These are phyloP conservation scores for Drosophila paulistorum DNA, from an alignment of 1,140 invertebrate species.

Conservation along the genomic window DNA sequence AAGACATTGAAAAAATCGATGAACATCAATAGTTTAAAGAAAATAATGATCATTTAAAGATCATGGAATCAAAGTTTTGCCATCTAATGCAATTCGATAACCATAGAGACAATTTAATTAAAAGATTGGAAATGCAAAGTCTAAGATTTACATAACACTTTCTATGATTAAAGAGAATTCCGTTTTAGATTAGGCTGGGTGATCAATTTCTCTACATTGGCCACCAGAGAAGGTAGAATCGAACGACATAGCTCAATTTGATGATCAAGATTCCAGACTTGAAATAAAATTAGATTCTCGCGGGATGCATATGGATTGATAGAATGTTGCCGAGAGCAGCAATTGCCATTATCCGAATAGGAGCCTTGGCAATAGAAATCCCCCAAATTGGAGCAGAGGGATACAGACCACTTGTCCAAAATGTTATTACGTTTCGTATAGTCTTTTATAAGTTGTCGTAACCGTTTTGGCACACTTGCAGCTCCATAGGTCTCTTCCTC, in stretches of 20 bases:
- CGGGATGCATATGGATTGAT: constrained; percentile 94
- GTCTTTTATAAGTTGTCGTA: constrained; percentile 75
- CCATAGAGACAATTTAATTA: no score
- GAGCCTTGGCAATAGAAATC: constrained; percentile 90
- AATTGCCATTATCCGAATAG: constrained; percentile 84
- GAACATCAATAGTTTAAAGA: not conserved
- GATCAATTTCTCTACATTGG: constrained; percentile 83
- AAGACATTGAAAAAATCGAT: no score
- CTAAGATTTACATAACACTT: no score
- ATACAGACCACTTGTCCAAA: constrained; percentile 82
- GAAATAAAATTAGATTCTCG: constrained; percentile 92
- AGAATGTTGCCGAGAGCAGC: constrained; percentile 85
- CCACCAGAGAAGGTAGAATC: constrained; percentile 85
- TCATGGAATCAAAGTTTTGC: no score
- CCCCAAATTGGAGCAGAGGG: constrained; percentile 88
- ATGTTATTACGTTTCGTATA: constrained; percentile 72
- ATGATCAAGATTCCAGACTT: constrained; percentile 96
- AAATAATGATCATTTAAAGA: not conserved
- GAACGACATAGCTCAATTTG: constrained; percentile 86
- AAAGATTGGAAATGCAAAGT: no score
- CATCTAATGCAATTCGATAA: no score
- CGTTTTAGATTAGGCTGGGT: no score
- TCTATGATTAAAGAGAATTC: no score
- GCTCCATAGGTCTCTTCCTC: constrained; percentile 70
- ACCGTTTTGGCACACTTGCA: constrained; percentile 62